Evolutionary conservation across 2,888 invertebrate species (phyloP), one percentile per base, ranked within the genome.

Genomic region (Epistrophe eligans): DNA sequence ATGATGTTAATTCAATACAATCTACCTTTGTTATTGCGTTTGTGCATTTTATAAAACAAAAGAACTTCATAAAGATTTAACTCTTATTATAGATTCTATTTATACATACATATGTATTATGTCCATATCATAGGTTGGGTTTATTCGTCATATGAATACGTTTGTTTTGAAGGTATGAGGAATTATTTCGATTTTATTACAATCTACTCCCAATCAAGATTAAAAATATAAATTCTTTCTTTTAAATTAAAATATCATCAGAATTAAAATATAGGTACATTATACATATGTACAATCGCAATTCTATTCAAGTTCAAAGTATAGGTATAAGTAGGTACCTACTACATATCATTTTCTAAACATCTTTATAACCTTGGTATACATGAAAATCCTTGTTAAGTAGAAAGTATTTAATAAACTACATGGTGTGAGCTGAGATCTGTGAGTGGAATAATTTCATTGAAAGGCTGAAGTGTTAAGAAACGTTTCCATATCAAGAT

Each of bases 401-500:
- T 67, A 19, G 5, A 50, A 38, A 50, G 35, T 19, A 67, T 66
- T 66, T 48, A 66, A 19, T 48, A 50, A 66, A 50, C 62, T 19
- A 43, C 4, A 48, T 5, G 8, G 13, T 28, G 3, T 15, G 15
- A 10, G 48, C 17, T 15, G 3, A 6, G 15, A 10, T 19, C 17
- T 15, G 15, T 43, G 28, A 32, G 28, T 28, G 15, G n/a, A 55
- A 55, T 32, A 32, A 55, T 55, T 32, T 55, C 5, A 1, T n/a
- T 55, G 28, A 8, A 8, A 55, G 15, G 4, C 9, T 9, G 1
- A 9, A 55, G 35, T 11, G 8, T 19, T 38, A 35, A 58, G 58
- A 48, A 35, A 38, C 38, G 19, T 67, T 58, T 32, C n/a, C 43
- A 64, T 62, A 43, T 64, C n/a, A 64, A 24, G 24, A 43, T 64